Conservation (phyloP, 2,797 vertebrate genomes). For the Parauchenoglanis ngamensis region DNA sequence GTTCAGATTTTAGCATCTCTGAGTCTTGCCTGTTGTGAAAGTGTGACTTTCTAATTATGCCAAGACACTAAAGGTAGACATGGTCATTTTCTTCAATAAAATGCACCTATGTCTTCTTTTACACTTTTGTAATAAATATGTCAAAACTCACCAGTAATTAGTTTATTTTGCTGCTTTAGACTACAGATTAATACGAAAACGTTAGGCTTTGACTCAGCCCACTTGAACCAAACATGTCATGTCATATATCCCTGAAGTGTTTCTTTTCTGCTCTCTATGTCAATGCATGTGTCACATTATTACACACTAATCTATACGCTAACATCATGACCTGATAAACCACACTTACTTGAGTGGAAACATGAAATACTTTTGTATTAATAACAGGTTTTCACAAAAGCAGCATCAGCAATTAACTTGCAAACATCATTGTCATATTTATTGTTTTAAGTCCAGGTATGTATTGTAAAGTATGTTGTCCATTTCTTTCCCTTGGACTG, state of each 20-base stretch:
- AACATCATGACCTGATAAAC: neutral
- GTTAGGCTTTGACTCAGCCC: neutral
- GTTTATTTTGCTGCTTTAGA: neutral
- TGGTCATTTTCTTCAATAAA: neutral
- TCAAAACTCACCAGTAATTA: neutral
- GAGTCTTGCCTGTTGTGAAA: neutral
- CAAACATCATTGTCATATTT: neutral
- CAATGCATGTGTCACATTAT: neutral
- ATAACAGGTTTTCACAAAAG: neutral
- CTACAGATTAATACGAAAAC: neutral
- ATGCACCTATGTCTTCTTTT: neutral
- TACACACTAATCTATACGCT: neutral
- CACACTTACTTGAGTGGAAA: neutral
- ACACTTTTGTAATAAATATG: neutral
- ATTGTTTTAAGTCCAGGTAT: neutral
- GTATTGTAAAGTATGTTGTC: neutral
- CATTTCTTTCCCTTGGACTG: neutral
- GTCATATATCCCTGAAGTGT: neutral
- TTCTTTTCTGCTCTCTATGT: neutral
- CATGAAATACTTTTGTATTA: neutral
- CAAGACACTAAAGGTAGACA: neutral
- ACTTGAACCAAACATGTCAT: neutral
- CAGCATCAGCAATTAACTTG: neutral
- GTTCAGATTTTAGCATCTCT: neutral
- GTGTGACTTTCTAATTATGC: neutral